Conservation (phyloP, 2,113 vertebrate species). For the Podarcis raffonei region DNA sequence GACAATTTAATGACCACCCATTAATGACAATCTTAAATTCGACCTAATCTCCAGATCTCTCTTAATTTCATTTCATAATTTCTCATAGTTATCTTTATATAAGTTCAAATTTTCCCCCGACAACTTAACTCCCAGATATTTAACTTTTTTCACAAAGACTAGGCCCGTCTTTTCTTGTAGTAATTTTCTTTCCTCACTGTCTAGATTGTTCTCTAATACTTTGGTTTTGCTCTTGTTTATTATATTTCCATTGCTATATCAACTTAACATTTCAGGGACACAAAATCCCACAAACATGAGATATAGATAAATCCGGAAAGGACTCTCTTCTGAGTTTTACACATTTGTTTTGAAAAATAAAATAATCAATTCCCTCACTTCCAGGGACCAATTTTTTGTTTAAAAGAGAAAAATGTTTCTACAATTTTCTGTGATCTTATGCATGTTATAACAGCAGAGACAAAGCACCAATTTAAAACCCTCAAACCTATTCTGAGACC, state of each 20-base stretch:
- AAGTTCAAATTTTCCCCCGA: too few relatives aligned
- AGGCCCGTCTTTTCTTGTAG: too few relatives aligned
- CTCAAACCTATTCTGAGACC: constrained; percentile 3
- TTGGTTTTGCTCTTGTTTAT: too few relatives aligned
- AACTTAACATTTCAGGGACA: neutral
- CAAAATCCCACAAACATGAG: neutral
- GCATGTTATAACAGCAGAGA: neutral
- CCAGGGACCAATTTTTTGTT: neutral
- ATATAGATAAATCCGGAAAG: neutral
- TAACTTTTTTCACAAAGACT: too few relatives aligned
- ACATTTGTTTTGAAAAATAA: neutral
- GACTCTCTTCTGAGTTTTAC: neutral
- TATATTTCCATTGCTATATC: neutral
- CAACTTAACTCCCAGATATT: too few relatives aligned
- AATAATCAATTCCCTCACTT: neutral
- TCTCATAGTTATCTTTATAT: too few relatives aligned
- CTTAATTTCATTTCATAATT: too few relatives aligned
- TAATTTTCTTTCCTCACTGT: too few relatives aligned
- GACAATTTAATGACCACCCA: too few relatives aligned
- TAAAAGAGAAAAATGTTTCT: neutral
- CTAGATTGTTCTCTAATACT: too few relatives aligned
- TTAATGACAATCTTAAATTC: too few relatives aligned
- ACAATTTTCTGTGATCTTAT: neutral
- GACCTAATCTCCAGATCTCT: too few relatives aligned
- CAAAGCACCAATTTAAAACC: constrained; percentile 19